A percentile compares a stretch with the other conserved stretches of the same genome.
Evolutionary conservation across 92 coral and sea anemone species (phyloP).

Genomic region (Montipora capitata): DNA sequence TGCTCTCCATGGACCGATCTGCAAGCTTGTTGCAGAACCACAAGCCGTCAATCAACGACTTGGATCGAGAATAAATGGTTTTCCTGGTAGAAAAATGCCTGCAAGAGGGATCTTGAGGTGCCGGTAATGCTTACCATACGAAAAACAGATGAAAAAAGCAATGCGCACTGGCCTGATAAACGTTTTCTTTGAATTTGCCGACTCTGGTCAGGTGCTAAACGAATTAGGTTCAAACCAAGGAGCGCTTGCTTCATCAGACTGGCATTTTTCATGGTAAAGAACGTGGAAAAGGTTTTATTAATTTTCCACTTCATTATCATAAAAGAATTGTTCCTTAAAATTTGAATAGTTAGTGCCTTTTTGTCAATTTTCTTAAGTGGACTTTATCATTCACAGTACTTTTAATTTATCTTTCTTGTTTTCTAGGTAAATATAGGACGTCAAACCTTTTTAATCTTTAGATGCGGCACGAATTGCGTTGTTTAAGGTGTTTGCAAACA

Average conservation of each 20-base stretch:
- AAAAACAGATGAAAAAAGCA: conserved; percentile 79
- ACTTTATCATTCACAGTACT: not conserved
- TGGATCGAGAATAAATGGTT: not conserved
- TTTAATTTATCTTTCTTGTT: conserved; percentile 20
- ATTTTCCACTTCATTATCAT: conserved; percentile 28
- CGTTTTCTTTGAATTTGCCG: conserved; percentile 85
- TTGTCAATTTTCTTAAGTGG: not conserved
- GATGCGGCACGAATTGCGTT: conserved; percentile 7
- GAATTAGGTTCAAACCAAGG: conserved; percentile 56
- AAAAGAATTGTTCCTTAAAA: not conserved
- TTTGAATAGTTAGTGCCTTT: not conserved
- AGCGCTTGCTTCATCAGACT: conserved; percentile 20
- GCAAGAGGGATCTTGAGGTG: conserved; percentile 4
- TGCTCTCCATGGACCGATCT: conserved; percentile 4
- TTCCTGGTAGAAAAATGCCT: not conserved
- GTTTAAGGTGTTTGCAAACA: not conserved
- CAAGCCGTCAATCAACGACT: conserved; percentile 12
- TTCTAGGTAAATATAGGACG: conserved; percentile 13
- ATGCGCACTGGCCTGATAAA: conserved; percentile 72
- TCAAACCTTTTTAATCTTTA: conserved; percentile 26
- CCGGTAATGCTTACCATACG: conserved; percentile 68
- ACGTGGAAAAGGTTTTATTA: not conserved
- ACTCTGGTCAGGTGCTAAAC: conserved; percentile 82
- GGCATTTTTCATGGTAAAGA: conserved; percentile 15
- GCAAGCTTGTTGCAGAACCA: conserved; percentile 18